phyloP scores from a whole-genome alignment of 2,113 vertebrate genomes.

The Petrocephalus microphthalmus region DNA sequence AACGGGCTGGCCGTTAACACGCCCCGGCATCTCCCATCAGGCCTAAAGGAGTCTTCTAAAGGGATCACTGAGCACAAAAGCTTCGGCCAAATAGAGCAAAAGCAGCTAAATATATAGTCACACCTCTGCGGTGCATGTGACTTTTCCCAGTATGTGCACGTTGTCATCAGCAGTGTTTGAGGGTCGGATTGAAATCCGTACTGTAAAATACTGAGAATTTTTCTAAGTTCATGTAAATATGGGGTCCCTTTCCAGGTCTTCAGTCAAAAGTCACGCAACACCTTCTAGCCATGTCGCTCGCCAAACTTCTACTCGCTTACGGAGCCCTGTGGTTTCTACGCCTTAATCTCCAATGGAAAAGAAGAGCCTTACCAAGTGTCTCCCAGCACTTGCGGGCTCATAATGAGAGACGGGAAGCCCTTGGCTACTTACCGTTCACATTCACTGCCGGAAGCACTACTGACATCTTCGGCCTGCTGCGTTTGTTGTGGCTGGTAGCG shows the following conservation, averaged over 20 bases:
- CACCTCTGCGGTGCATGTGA: background rate
- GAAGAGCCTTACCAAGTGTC: background rate
- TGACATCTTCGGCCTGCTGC: slow-evolving; percentile 74
- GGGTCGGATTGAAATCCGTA: background rate
- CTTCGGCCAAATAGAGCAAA: background rate
- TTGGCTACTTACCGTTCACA: slow-evolving; percentile 62
- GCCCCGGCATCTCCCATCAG: background rate
- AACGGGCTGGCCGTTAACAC: background rate
- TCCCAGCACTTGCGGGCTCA: background rate
- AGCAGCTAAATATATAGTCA: background rate
- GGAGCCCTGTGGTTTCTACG: background rate
- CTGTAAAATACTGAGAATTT: background rate
- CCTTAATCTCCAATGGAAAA: background rate
- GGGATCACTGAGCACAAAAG: background rate
- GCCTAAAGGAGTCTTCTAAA: background rate
- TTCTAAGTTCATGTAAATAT: background rate
- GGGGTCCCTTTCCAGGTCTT: too few species aligned
- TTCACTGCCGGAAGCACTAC: slow-evolving; percentile 73
- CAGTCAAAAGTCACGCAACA: background rate
- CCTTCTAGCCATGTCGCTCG: too few species aligned
- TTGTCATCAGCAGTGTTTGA: background rate
- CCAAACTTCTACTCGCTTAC: background rate
- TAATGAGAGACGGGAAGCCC: background rate
- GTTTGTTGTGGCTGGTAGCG: slow-evolving; percentile 73
- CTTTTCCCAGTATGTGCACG: background rate